Evolutionary conservation across 1,140 invertebrate species (phyloP).

Genomic region (Rhopalosiphum padi): DNA sequence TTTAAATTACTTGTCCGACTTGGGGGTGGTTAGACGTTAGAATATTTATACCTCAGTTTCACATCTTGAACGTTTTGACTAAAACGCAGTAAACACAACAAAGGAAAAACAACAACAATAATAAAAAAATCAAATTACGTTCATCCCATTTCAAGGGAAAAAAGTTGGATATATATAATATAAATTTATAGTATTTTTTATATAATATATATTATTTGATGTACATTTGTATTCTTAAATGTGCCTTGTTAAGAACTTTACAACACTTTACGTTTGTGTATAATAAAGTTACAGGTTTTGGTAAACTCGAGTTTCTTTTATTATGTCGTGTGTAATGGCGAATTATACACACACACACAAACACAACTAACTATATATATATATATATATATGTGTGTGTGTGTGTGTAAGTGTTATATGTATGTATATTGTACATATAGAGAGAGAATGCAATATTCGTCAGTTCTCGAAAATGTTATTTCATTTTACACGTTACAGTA

Average conservation of each 20-base stretch:
- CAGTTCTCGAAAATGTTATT: neutral
- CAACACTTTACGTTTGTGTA: conserved; percentile 16
- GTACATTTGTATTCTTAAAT: neutral
- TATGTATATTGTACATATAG: neutral
- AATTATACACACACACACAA: neutral
- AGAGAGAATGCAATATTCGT: neutral
- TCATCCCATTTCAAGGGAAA: neutral
- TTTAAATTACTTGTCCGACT: neutral
- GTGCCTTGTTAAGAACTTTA: conserved; percentile 24
- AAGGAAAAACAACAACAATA: neutral
- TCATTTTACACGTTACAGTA: neutral
- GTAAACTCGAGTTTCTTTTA: neutral
- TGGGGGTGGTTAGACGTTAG: neutral
- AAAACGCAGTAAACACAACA: neutral
- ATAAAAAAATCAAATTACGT: conserved; percentile 11
- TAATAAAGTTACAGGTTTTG: conserved; percentile 26
- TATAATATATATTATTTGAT: neutral
- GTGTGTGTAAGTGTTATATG: neutral
- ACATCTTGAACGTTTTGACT: neutral
- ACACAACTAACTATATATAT: no score
- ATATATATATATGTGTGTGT: no score
- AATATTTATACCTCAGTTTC: neutral
- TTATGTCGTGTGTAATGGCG: neutral
- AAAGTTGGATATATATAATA: neutral
- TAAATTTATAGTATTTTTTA: neutral